Conservation (phyloP, 2,888 invertebrate genomes). For the Tachina lurida region DNA sequence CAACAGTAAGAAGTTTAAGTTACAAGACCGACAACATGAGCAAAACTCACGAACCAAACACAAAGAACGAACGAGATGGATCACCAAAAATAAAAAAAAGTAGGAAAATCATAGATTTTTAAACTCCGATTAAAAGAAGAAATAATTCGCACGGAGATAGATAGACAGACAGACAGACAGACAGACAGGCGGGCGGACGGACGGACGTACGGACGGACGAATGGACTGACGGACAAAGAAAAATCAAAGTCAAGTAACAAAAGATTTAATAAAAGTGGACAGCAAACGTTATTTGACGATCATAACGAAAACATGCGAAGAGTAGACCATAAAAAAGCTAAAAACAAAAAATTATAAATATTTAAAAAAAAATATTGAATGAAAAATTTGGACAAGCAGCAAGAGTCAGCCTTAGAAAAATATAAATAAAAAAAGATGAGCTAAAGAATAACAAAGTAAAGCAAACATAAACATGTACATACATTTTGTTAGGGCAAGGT, state of each 20-base stretch:
- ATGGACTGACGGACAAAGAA: conserved; percentile 7
- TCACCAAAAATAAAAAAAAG: background rate
- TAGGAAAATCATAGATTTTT: conserved; percentile 43
- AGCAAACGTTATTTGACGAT: conserved; percentile 42
- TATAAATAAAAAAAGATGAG: conserved; percentile 1
- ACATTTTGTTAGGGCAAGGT: background rate
- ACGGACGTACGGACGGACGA: background rate
- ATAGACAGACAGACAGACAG: background rate
- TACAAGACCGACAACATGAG: conserved; percentile 54
- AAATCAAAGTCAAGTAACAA: conserved; percentile 37
- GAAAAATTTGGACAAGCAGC: conserved; percentile 35
- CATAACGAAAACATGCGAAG: conserved; percentile 39
- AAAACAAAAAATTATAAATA: conserved; percentile 4
- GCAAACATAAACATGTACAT: background rate
- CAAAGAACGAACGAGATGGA: conserved; percentile 9
- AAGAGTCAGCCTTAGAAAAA: background rate
- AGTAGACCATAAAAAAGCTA: conserved; percentile 11
- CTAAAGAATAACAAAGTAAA: conserved; percentile 2
- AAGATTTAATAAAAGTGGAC: conserved; percentile 9
- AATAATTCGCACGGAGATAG: conserved; percentile 31
- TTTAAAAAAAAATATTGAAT: conserved; percentile 55
- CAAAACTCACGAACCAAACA: conserved; percentile 46
- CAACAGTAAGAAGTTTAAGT: background rate
- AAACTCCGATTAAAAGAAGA: conserved; percentile 48
- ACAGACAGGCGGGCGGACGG: background rate